Percentiles rank a stretch among this genome's conserved stretches.
These are phyloP conservation scores for Drosophila nigromelanica DNA, from an alignment of 1,140 invertebrate genomes.

Conservation along the genomic window DNA sequence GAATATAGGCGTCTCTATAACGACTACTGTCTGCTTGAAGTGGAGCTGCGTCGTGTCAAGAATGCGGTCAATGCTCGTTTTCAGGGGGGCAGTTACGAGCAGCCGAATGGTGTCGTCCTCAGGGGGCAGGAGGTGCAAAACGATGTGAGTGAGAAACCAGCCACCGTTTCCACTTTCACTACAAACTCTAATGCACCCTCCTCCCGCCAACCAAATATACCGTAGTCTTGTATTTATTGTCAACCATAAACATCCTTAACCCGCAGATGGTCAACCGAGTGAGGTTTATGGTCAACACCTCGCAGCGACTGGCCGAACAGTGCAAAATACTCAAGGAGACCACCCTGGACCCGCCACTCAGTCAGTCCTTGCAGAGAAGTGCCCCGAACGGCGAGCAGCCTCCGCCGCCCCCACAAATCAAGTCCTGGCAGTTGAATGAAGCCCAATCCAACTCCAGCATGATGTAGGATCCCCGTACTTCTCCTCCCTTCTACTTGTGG, in stretches of 20 bases:
- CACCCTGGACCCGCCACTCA: background rate
- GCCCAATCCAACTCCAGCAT: background rate
- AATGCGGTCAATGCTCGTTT: conserved; percentile 35
- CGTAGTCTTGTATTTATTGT: background rate
- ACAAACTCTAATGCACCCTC: no score
- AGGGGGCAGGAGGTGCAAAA: conserved; percentile 32
- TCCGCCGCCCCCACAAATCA: background rate
- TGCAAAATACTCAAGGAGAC: background rate
- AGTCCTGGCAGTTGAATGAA: background rate
- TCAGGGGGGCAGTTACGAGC: background rate
- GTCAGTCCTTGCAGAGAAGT: background rate
- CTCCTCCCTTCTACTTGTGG: background rate
- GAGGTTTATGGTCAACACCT: conserved; percentile 30
- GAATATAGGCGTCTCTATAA: conserved; percentile 47
- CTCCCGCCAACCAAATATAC: background rate
- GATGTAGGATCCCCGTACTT: background rate
- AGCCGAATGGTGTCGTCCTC: background rate
- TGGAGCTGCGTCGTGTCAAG: conserved; percentile 35
- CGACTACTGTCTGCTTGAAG: conserved; percentile 47
- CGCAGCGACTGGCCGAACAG: conserved; percentile 38
- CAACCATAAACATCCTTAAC: background rate
- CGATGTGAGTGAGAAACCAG: conserved; percentile 10
- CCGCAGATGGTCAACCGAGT: conserved; percentile 49
- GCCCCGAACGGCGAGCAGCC: background rate
- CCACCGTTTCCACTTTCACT: background rate